Evolutionary conservation across 2,888 invertebrate species (phyloP).

Genomic region (Sinohyriopsis cumingii): DNA sequence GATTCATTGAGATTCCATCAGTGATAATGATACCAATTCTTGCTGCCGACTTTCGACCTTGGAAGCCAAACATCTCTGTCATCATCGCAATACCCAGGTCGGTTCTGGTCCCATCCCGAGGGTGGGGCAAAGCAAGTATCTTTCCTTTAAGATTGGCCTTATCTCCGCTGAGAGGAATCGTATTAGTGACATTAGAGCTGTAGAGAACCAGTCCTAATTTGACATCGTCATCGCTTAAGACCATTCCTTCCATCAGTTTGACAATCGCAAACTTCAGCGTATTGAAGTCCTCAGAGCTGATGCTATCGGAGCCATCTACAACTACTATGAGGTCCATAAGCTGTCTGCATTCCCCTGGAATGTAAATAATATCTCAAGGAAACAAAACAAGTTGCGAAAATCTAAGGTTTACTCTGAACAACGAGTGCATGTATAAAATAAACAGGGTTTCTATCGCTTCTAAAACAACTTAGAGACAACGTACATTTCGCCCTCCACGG

Average conservation of each 20-base stretch:
- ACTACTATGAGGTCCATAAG: conserved; percentile 28
- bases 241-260: conserved; percentile 23
- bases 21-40: conserved; percentile 34
- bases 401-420: no score
- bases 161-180: conserved; percentile 22
- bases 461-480: no score
- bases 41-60: conserved; percentile 20
- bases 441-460: no score
- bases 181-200: conserved; percentile 22
- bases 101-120: conserved; percentile 33
- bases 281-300: conserved; percentile 22
- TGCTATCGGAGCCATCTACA: conserved; percentile 36
- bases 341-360: conserved; percentile 21
- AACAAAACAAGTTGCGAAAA: not conserved
- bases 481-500: no score
- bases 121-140: conserved; percentile 21
- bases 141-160: conserved; percentile 10
- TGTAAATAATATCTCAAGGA: not conserved
- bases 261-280: conserved; percentile 22
- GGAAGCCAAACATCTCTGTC: conserved; percentile 20
- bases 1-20: conserved; percentile 32
- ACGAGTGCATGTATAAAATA: no score
- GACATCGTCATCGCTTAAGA: conserved; percentile 20
- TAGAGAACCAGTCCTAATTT: conserved; percentile 31
- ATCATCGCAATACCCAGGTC: conserved; percentile 27